Evolutionary conservation across 2,888 invertebrate species (phyloP), one percentile per base, ranked within the genome.

Genomic region (Luperina testacea): DNA sequence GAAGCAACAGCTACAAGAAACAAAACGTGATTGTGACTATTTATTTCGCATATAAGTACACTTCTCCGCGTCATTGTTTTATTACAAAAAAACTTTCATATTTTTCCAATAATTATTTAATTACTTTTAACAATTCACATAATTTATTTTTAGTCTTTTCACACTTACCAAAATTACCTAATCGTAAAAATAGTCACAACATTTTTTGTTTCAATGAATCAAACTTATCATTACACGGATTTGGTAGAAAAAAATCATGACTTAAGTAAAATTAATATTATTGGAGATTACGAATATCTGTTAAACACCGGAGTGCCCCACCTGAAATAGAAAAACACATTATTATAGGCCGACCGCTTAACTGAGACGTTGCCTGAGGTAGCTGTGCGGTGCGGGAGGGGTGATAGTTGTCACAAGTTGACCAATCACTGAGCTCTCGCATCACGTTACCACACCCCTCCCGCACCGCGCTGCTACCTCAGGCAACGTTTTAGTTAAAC

Each of bases 221-320:
- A 91, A 90, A 88, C 91, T 93, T 93, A 93, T 74, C 71, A 78
- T 90, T 94, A 93, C 88, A 90, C 82, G 88, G 90, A 93, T 95
- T 95, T 96, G 95, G 95, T 95, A 94, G 84, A 88, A 91, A 94
- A 93, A 94, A 93, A 92, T 81, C 87, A 92, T 93, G 89, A 89
- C 94, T 95, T 95, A 95, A 90, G 89, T 92, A 92, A 91, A 85
- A 86, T 85, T 87, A 89, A 80, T 87, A 91, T 86, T 78, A 87
- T 82, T 87, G 82, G 94, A 96, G 94, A 96, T 95, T 95, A 93
- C 92, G 88, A 90, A 90, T 88, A 89, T 87, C 81, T 77, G 77
- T 80, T 85, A 78, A 71, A 73, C 78, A 81, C 83, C 79, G 77
- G 74, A 73, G 27, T 57, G 80, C 80, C 57, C 72, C 76, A 83